Conservation (phyloP, 1,140 invertebrate species). For the Oppia nitens region DNA sequence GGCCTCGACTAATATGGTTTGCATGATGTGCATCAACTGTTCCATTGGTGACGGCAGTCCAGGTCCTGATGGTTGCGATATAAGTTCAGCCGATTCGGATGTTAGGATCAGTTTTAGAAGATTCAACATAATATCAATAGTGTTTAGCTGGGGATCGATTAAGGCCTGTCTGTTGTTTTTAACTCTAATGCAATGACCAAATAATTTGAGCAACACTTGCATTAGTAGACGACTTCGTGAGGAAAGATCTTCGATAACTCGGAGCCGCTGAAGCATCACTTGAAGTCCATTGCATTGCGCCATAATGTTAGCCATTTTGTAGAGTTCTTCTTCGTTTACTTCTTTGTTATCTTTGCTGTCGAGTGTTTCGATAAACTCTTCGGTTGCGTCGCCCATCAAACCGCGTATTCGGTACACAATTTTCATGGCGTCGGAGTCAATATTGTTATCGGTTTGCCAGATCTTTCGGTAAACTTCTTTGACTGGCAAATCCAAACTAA, state of each 20-base stretch:
- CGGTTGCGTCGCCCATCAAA: constrained; percentile 87
- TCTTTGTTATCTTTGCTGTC: constrained; percentile 72
- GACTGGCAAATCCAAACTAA: constrained; percentile 83
- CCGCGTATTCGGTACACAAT: constrained; percentile 96
- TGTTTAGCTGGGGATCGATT: constrained; percentile 44
- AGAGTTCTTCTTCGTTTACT: constrained; percentile 85
- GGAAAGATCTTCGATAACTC: constrained; percentile 47
- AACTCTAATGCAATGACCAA: constrained; percentile 58
- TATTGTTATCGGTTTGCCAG: constrained; percentile 40
- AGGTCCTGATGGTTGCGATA: constrained; percentile 36
- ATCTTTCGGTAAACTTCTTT: constrained; percentile 51
- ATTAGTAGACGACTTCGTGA: constrained; percentile 53
- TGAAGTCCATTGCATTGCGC: constrained; percentile 69
- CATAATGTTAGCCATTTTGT: constrained; percentile 56
- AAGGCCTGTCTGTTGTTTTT: constrained; percentile 32
- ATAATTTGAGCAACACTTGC: constrained; percentile 64
- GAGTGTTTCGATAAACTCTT: constrained; percentile 90
- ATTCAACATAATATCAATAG: constrained; percentile 47
- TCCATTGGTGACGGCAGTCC: constrained; percentile 53
- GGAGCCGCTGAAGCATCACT: constrained; percentile 44
- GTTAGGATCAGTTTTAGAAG: constrained; percentile 39
- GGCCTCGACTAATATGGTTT: constrained; percentile 73
- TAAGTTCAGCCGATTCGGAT: constrained; percentile 32
- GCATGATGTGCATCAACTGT: constrained; percentile 75
- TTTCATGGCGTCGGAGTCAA: constrained; percentile 68